Base-by-base conservation (phyloP, 2,888 invertebrate genomes). In the Corythucha ciliata region DNA sequence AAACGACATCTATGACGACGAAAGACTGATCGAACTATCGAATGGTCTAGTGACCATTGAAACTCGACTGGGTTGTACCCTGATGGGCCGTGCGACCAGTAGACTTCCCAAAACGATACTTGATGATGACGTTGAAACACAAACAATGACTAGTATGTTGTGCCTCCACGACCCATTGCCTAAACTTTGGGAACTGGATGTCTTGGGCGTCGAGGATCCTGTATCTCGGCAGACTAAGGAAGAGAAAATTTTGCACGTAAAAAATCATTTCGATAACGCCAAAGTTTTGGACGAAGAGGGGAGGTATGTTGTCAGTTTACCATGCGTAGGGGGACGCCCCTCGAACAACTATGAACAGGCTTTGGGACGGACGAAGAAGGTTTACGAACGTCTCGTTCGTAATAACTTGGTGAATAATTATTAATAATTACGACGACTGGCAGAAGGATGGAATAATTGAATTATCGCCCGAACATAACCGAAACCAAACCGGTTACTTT, bases 401-500 rank as follows among this genome's bases (percentile, higher is more conserved):
- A 51, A 60, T 40, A 47, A 52, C 22, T 41, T 61, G 7, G 58
- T 57, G 16, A 48, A 60, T 10, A 46, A 36, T 1, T 65, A 64
- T 62, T 33, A 18, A 51, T 16, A 54, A 65, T n/a, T 61, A 65
- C 14, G 10, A 57, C 3, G 60, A 60, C 26, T 65, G 63, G 65
- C 12, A 58, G 4, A 21, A 46, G 5, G 58, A 45, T 42, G 60
- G 60, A 1, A 57, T 66, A 1, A 63, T 66, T 6, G 62, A 63
- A 27, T 34, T 37, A 14, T 62, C 63, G 1, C 52, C 58, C 0
- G 33, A 50, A 0, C 29, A 52, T 7, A 55, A 61, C 47, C 29
- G 36, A 26, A 26, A 47, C 25, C 8, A 34, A 10, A 37, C 36
- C n/a, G n/a, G n/a, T n/a, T 39, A 39, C 29, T 48, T 26, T 18